These are phyloP conservation scores for Ptilonorhynchus violaceus DNA, from an alignment of 2,113 vertebrate genomes.

Conservation along the genomic window DNA sequence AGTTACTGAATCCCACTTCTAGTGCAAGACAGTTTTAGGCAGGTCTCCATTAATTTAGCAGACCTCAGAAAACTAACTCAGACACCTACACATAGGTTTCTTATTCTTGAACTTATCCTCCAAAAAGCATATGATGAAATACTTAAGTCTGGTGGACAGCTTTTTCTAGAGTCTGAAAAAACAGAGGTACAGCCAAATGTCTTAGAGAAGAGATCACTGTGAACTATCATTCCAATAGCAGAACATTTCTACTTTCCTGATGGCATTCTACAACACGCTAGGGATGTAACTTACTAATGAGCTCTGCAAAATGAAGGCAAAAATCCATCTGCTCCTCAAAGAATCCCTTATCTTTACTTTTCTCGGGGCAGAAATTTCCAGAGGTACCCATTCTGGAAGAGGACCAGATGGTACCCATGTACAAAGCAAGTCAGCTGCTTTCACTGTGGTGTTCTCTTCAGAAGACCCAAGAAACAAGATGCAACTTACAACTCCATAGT, in stretches of 20 bases:
- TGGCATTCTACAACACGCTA: not conserved
- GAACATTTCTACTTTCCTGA: not conserved
- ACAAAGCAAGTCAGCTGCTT: not conserved
- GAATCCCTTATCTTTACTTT: not conserved
- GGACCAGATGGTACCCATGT: not conserved
- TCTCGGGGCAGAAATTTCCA: not conserved
- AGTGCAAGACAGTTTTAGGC: not conserved
- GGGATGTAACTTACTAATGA: not conserved
- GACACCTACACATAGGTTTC: not conserved
- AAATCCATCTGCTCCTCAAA: not conserved
- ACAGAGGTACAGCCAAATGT: slow-evolving; percentile 7
- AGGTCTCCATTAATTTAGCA: not conserved
- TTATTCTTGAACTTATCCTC: not conserved
- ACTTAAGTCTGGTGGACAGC: not conserved
- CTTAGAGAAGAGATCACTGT: not conserved
- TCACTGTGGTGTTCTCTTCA: not conserved
- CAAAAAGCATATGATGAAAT: not conserved
- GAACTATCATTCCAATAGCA: not conserved
- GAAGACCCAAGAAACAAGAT: not conserved
- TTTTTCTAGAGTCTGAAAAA: not conserved
- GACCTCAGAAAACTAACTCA: not conserved
- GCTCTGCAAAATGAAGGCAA: not conserved
- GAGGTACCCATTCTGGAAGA: not conserved
- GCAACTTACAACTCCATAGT: not conserved
- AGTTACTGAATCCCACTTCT: slow-evolving; percentile 2